These are phyloP conservation scores for Empis stercorea DNA, from an alignment of 2,888 invertebrate species.

Conservation along the genomic window DNA sequence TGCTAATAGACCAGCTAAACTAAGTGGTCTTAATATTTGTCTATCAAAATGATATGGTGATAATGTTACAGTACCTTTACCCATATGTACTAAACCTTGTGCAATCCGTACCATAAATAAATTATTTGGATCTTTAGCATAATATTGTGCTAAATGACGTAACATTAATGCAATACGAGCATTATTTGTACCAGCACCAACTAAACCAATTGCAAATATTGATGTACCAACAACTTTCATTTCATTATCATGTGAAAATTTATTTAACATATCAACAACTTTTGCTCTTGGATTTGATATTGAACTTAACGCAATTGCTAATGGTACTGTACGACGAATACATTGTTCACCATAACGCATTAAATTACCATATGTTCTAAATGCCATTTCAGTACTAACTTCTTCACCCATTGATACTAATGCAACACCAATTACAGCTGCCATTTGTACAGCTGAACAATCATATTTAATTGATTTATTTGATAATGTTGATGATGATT, in stretches of 20 bases:
- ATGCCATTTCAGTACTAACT: constrained; percentile 91
- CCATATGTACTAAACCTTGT: constrained; percentile 86
- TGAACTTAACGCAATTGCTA: constrained; percentile 88
- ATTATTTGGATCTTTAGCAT: constrained; percentile 88
- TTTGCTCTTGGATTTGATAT: constrained; percentile 87
- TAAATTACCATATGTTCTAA: constrained; percentile 77
- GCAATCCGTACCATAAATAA: constrained; percentile 89
- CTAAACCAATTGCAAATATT: constrained; percentile 91
- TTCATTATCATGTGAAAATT: constrained; percentile 93
- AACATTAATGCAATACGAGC: constrained; percentile 86
- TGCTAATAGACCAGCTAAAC: constrained; percentile 79
- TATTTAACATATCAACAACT: constrained; percentile 87
- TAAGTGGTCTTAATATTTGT: constrained; percentile 78
- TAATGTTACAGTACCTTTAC: constrained; percentile 89
- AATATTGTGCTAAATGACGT: constrained; percentile 85
- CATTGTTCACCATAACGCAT: constrained; percentile 89
- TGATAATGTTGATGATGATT: constrained; percentile 54
- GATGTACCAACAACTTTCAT: constrained; percentile 91
- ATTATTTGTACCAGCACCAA: constrained; percentile 72
- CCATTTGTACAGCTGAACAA: constrained; percentile 72
- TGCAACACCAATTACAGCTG: constrained; percentile 89
- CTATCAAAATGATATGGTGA: constrained; percentile 89
- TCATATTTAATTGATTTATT: constrained; percentile 37
- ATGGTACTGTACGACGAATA: constrained; percentile 82
- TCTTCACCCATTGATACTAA: constrained; percentile 95